Base-by-base conservation (phyloP, 2,888 invertebrate genomes). In the Didymodactylos carnosus region DNA sequence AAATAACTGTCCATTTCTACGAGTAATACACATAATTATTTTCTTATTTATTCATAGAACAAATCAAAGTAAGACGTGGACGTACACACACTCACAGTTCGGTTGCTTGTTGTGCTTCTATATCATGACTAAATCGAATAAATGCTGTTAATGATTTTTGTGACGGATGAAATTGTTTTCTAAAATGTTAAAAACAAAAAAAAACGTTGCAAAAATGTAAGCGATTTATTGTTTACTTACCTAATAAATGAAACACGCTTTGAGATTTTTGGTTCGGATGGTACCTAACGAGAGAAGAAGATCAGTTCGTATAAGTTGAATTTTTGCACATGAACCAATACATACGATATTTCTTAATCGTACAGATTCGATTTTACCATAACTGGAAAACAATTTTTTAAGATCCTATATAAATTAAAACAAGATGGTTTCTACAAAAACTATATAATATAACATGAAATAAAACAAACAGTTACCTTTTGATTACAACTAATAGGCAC, bases 341-440 rank as follows among this genome's bases (percentile, higher is more conserved):
- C 35, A 35, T 74, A 74, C 74, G 29, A 74, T 71, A 71, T 74
- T 74, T n/a, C 74, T 70, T n/a, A 74, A 51, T 25, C 74, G 41
- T 29, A 74, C 40, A 2, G 71, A 40, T 41, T 74, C 70, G 25
- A 74, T 71, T 71, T 70, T 74, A 23, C 74, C 74, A 27, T 49
- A 74, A 40, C n/a, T 23, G 25, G 62, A 71, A 40, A 74, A 74
- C 25, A 74, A 25, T 74, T 41, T 74, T 25, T 53, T 35, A 10
- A 74, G 23, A 41, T 74, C 71, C 74, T 73, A 25, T 19, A 23
- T 16, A 1, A 35, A 41, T 25, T 40, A 35, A 3, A 27, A 39
- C 40, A n/a, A 29, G 19, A 29, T 1, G 13, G 14, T 23, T 70
- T 0, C 19, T 39, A 53, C 35, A 41, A 35, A 14, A 46, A 25